phyloP scores from a whole-genome alignment of 2,797 vertebrate genomes.

The Melopsittacus undulatus region DNA sequence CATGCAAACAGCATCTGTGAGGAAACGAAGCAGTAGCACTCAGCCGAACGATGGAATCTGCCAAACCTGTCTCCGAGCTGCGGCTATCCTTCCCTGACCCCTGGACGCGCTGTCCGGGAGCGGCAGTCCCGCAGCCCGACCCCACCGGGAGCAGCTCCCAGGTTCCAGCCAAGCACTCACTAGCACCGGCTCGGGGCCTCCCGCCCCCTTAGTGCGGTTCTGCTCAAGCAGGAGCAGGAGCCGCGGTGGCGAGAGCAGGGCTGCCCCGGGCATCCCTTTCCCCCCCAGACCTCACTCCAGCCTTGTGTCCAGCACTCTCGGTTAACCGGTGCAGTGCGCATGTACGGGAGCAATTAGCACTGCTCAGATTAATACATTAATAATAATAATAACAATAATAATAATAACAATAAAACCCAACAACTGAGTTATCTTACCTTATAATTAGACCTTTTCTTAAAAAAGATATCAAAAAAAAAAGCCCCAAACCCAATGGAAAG shows the following conservation, averaged over 20 bases:
- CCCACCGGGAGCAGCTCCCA: background rate
- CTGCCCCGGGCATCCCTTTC: background rate
- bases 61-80: constrained; percentile 21
- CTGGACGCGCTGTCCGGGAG: background rate
- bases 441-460: background rate
- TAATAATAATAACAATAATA: background rate
- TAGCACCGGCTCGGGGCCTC: background rate
- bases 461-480: background rate
- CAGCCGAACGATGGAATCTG: background rate
- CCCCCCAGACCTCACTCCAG: background rate
- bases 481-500: background rate
- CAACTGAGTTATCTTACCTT: constrained; percentile 57
- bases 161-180: background rate
- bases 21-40: background rate
- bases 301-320: background rate
- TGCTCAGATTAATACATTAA: background rate
- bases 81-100: constrained; percentile 29
- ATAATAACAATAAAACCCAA: no score
- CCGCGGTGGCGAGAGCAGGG: background rate
- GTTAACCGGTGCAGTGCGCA: background rate
- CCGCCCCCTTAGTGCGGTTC: background rate
- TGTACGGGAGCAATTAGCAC: background rate
- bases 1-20: background rate
- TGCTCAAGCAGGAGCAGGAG: background rate
- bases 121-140: background rate